These are phyloP conservation scores for Turnix velox DNA, from an alignment of 2,113 vertebrate species.

Conservation along the genomic window DNA sequence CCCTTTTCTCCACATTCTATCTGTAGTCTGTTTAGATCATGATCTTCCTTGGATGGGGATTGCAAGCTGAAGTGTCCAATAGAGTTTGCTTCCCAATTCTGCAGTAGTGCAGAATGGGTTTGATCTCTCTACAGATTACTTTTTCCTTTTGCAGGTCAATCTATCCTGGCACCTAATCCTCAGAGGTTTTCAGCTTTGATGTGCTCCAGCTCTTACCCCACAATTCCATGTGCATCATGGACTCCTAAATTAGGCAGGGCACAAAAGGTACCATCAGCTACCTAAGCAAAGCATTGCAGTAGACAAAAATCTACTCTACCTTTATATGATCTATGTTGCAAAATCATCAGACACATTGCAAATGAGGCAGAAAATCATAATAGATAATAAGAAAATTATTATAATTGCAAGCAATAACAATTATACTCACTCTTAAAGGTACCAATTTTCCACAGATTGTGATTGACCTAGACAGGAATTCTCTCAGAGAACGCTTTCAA, in stretches of 20 bases:
- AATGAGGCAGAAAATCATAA: background rate
- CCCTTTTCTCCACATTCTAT: background rate
- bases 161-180: background rate
- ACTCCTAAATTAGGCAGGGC: background rate
- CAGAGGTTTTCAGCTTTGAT: background rate
- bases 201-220: background rate
- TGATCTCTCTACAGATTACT: background rate
- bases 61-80: background rate
- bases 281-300: background rate
- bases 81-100: background rate
- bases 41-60: background rate
- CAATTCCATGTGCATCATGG: background rate
- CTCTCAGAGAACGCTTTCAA: background rate
- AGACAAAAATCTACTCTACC: background rate
- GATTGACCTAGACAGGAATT: background rate
- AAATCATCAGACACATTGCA: background rate
- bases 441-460: conserved; percentile 14
- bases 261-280: background rate
- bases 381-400: background rate
- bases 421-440: background rate
- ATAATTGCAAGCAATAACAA: background rate
- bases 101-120: background rate
- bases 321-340: background rate
- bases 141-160: background rate
- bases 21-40: background rate